Evolutionary conservation across 2,797 vertebrate genomes (phyloP), one percentile per base, ranked within the genome.

Genomic region (Characodon lateralis): DNA sequence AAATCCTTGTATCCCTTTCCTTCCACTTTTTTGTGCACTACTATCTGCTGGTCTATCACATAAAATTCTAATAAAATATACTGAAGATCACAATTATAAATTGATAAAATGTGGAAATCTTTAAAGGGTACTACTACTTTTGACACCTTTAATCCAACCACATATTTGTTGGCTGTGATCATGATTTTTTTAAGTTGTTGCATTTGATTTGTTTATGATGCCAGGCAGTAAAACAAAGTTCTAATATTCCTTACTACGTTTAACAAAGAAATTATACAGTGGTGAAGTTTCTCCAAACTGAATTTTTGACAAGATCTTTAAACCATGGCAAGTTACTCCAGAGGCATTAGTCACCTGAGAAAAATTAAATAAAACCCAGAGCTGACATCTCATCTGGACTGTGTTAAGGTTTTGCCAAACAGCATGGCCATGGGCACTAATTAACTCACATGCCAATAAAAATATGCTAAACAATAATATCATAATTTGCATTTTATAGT

Each of bases 341-440:
- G 79, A 85, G 87, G 82, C 80, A 90, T 95, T 92, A 93, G 88
- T 91, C 91, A 94, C 88, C 89, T 92, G 89, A 90, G 81, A 88
- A 87, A 61, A 88, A 92, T 93, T 92, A 94, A 81, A 70, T 41
- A 78, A 87, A 90, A 87, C 76, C 82, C 63, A 74, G 81, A 83
- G 80, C 86, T 91, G 89, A 91, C 73, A 78, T 83, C 78, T 79
- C 86, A 69, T 78, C 61, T 86, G 74, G 65, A 83, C 83, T 81
- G 70, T 84, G 83, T 85, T 84, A 83, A 76, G 85, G 75, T 88
- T 80, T 83, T 73, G 58, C 73, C 80, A 81, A 80, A 81, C 84
- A 87, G 87, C 91, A 91, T 78, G 65, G 77, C 79, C 41, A 73
- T 20, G 71, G 65, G 53, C 71, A 77, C 65, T 87, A 82, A 91